phyloP scores from a whole-genome alignment of 1,140 invertebrate genomes.

The Chelonus insularis region DNA sequence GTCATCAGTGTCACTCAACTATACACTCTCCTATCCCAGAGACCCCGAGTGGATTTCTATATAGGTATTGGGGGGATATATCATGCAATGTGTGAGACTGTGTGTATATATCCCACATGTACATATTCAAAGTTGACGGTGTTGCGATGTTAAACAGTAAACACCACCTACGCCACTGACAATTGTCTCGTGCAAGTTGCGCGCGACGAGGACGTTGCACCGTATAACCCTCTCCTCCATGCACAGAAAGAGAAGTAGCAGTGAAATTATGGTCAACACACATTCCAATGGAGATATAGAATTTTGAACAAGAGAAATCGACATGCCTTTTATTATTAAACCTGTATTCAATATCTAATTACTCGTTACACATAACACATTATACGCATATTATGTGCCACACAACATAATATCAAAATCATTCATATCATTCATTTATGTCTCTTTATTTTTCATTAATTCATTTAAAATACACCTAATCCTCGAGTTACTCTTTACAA shows the following conservation, averaged over 20 bases:
- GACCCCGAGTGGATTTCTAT: too few species aligned
- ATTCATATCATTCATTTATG: too few species aligned
- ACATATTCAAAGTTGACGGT: conserved; percentile 10
- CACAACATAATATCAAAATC: too few species aligned
- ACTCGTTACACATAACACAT: not conserved
- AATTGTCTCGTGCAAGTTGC: conserved; percentile 27
- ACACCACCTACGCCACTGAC: conserved; percentile 37
- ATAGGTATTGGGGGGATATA: not conserved
- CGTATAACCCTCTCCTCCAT: conserved; percentile 4
- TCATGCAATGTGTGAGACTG: not conserved
- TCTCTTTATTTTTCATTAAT: too few species aligned
- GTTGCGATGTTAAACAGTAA: conserved; percentile 15
- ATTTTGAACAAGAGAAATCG: conserved; percentile 30
- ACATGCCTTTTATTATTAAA: not conserved
- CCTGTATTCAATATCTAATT: not conserved
- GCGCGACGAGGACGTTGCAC: conserved; percentile 31
- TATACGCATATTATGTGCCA: too few species aligned
- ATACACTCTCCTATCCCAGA: too few species aligned
- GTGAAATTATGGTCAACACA: conserved; percentile 24
- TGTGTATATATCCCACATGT: not conserved
- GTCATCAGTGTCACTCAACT: conserved; percentile 38
- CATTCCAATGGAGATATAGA: conserved; percentile 22
- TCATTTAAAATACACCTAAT: too few species aligned
- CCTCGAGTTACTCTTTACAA: too few species aligned
- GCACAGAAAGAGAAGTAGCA: conserved; percentile 1